Conservation (phyloP, 2,113 vertebrate genomes). For the Brachirus orientalis region DNA sequence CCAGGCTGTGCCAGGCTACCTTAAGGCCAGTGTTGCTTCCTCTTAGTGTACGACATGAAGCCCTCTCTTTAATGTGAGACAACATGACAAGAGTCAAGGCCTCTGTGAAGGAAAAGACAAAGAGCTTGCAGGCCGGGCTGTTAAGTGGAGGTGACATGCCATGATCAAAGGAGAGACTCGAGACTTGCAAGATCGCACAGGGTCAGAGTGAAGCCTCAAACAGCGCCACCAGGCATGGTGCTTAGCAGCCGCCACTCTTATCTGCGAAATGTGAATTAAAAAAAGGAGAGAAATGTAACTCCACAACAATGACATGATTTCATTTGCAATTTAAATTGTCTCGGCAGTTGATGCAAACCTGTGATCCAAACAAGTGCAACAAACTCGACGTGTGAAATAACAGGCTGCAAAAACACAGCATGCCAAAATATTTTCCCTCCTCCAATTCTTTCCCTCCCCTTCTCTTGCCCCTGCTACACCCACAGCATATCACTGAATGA, state of each 20-base stretch:
- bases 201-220: constrained; percentile 34
- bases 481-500: constrained; percentile 60
- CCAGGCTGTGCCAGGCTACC: constrained; percentile 24
- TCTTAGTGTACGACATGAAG: constrained; percentile 51
- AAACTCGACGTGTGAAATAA: constrained; percentile 52
- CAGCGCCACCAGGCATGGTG: constrained; percentile 15
- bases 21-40: constrained; percentile 55
- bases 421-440: constrained; percentile 55
- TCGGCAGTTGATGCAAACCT: constrained; percentile 44
- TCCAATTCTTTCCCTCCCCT: constrained; percentile 29
- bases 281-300: constrained; percentile 13
- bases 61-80: constrained; percentile 52
- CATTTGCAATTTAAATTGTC: constrained; percentile 57
- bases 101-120: constrained; percentile 32
- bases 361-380: constrained; percentile 55
- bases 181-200: constrained; percentile 3
- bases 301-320: constrained; percentile 12
- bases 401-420: constrained; percentile 44
- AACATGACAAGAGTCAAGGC: constrained; percentile 51
- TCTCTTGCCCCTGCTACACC: constrained; percentile 43
- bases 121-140: constrained; percentile 26
- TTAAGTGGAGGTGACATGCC: constrained; percentile 57
- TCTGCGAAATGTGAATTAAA: constrained; percentile 10
- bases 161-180: constrained; percentile 38
- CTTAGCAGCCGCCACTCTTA: constrained; percentile 1